Percentiles rank a stretch among this genome's conserved stretches.
These are phyloP conservation scores for Mechanitis messenoides DNA, from an alignment of 2,888 invertebrate species.

Conservation along the genomic window DNA sequence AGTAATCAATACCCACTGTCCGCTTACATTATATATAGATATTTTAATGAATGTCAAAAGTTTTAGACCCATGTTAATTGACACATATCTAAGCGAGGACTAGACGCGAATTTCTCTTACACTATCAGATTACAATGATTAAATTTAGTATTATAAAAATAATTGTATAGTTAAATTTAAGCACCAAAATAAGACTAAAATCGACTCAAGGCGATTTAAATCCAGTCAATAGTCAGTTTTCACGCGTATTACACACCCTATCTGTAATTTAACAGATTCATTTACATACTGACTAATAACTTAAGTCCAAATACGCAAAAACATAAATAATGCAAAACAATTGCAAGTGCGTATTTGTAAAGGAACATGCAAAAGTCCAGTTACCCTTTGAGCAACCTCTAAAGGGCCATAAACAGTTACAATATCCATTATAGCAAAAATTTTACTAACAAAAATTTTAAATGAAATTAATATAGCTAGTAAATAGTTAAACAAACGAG, in stretches of 20 bases:
- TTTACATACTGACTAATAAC: slow-evolving; percentile 6
- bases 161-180: slow-evolving; percentile 3
- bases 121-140: slow-evolving; percentile 3
- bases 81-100: slow-evolving; percentile 4
- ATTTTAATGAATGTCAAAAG: neutral
- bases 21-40: slow-evolving; percentile 2
- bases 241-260: neutral
- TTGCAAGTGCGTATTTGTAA: slow-evolving; percentile 3
- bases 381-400: neutral
- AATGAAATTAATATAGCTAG: neutral
- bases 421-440: neutral
- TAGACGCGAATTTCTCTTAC: slow-evolving; percentile 5
- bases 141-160: slow-evolving; percentile 3
- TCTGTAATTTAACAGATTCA: slow-evolving; percentile 1
- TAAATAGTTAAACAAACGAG: neutral
- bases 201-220: neutral
- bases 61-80: neutral
- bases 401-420: neutral
- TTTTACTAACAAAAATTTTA: slow-evolving; percentile 4
- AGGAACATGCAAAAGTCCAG: neutral
- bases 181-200: slow-evolving; percentile 5
- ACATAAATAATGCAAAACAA: slow-evolving; percentile 7
- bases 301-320: slow-evolving; percentile 4
- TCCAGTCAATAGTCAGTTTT: slow-evolving; percentile 5
- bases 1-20: slow-evolving; percentile 7